Evolutionary conservation across 2,797 vertebrate species (phyloP).

Genomic region (Acestrorhynchus altus): DNA sequence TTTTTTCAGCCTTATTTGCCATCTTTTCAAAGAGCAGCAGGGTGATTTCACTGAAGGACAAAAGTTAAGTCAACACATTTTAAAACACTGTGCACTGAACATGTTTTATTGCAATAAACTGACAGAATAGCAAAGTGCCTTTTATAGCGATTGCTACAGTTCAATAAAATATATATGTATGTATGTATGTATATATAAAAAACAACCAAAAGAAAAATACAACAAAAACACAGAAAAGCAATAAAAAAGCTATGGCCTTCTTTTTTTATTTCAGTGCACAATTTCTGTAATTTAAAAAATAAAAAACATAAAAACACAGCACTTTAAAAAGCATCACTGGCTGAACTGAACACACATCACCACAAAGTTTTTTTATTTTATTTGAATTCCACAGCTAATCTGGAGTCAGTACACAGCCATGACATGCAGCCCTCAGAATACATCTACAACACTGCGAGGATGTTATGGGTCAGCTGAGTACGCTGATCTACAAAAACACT

Average conservation of each 20-base stretch:
- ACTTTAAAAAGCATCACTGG: conserved; percentile 77
- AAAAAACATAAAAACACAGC: conserved; percentile 71
- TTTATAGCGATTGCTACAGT: conserved; percentile 76
- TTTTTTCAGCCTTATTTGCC: too few species aligned
- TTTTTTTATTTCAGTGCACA: conserved; percentile 69
- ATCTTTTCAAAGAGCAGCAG: background rate
- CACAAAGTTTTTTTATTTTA: conserved; percentile 70
- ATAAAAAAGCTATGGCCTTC: conserved; percentile 60
- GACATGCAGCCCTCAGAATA: conserved; percentile 75
- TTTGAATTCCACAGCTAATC: conserved; percentile 67
- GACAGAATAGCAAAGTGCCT: conserved; percentile 78
- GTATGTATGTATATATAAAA: conserved; percentile 58
- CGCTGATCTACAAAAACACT: conserved; percentile 69
- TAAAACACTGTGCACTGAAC: conserved; percentile 67
- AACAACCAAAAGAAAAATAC: conserved; percentile 62
- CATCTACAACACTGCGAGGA: conserved; percentile 73
- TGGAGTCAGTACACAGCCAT: conserved; percentile 73
- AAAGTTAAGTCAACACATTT: conserved; percentile 38
- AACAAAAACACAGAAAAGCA: conserved; percentile 63
- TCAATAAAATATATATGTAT: conserved; percentile 61
- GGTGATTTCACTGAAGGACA: background rate
- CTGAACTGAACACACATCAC: conserved; percentile 77
- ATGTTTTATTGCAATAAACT: conserved; percentile 76
- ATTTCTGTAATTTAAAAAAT: conserved; percentile 58
- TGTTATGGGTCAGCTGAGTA: conserved; percentile 64